Conservation (phyloP, 1,140 invertebrate species). For the Oedothorax gibbosus region DNA sequence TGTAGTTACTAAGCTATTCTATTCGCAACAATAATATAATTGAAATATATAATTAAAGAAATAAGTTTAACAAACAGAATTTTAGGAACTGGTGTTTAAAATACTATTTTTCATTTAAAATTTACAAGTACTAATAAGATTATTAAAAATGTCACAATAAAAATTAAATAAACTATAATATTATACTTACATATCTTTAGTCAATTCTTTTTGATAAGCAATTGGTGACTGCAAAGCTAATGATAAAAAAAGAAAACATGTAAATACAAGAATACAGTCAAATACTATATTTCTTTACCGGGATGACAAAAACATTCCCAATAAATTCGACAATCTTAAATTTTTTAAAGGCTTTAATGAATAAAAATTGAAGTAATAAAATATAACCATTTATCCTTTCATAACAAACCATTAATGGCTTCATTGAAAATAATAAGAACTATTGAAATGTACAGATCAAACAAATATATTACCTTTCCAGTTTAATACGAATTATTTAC, state of each 20-base stretch:
- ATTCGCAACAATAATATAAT: background rate
- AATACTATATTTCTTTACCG: background rate
- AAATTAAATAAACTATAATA: slow-evolving; percentile 1
- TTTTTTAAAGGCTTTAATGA: no score
- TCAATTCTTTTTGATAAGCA: slow-evolving; percentile 60
- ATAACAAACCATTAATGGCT: no score
- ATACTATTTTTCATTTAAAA: background rate
- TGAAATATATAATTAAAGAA: background rate
- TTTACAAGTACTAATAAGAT: no score
- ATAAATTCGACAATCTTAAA: no score
- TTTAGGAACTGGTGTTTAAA: background rate
- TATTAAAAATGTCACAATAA: background rate
- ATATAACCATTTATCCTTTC: no score
- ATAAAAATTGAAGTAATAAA: no score
- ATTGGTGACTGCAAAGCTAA: slow-evolving; percentile 59
- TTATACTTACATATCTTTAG: slow-evolving; percentile 60
- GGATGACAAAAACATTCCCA: no score
- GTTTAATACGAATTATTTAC: no score
- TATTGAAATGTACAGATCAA: no score
- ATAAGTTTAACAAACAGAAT: background rate
- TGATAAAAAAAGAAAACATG: slow-evolving; percentile 14
- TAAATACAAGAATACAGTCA: background rate
- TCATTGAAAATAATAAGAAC: no score
- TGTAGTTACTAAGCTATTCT: background rate
- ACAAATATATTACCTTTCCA: no score